Evolutionary conservation across 2,888 invertebrate species (phyloP).

Genomic region (Eugnorisma glareosa): DNA sequence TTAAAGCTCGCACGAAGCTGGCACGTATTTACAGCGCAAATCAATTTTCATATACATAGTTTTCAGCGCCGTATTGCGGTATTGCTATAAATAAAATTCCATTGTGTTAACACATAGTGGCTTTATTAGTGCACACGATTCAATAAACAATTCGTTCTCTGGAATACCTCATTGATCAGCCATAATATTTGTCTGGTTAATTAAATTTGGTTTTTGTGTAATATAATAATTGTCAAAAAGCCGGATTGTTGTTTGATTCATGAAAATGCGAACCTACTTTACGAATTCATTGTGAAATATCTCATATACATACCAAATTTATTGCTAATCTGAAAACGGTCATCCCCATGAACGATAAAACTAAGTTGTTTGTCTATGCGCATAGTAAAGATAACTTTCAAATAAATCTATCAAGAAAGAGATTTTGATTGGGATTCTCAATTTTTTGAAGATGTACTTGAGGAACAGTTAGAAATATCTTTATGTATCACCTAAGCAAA

Average conservation of each 20-base stretch:
- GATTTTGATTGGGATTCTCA: background rate
- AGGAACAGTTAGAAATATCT: background rate
- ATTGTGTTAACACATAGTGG: conserved; percentile 54
- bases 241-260: background rate
- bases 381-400: background rate
- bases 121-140: conserved; percentile 27
- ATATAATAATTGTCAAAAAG: background rate
- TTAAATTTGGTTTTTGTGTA: conserved; percentile 11
- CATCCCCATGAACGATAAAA: background rate
- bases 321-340: background rate
- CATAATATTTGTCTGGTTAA: background rate
- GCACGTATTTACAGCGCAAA: conserved; percentile 70
- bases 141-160: conserved; percentile 8
- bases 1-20: conserved; percentile 62
- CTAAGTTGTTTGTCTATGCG: background rate
- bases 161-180: conserved; percentile 23
- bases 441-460: background rate
- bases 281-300: conserved; percentile 7
- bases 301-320: background rate
- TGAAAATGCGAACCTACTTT: background rate
- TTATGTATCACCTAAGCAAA: background rate
- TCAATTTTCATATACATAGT: conserved; percentile 74
- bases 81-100: conserved; percentile 66
- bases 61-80: conserved; percentile 67
- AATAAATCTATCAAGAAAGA: background rate